A percentile compares a stretch with the other conserved stretches of the same genome.
These are phyloP conservation scores for Pimephales promelas DNA, from an alignment of 2,113 vertebrate species.

Conservation along the genomic window DNA sequence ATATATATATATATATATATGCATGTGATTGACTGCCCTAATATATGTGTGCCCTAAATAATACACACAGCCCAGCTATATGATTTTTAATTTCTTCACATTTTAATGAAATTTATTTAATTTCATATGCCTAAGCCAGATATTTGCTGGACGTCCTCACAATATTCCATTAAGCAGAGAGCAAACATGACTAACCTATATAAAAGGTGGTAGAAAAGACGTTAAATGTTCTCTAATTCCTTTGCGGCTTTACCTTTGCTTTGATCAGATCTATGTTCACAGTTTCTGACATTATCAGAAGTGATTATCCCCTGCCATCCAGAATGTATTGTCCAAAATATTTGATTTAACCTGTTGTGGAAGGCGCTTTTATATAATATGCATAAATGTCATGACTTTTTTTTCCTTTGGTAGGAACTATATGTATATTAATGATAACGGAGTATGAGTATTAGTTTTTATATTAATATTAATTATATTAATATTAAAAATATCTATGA, in stretches of 20 bases:
- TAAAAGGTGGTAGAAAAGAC: neutral
- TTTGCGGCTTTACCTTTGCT: conserved; percentile 12
- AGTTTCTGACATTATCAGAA: conserved; percentile 36
- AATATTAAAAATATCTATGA: neutral
- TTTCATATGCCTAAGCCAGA: neutral
- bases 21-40: no score
- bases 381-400: neutral
- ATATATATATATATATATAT: no score
- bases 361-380: conserved; percentile 2
- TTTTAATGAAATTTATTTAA: neutral
- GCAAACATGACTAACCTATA: neutral
- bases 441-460: neutral
- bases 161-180: conserved; percentile 3
- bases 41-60: no score
- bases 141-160: neutral
- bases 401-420: neutral
- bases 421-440: neutral
- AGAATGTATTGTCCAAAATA: neutral
- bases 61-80: no score
- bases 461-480: neutral
- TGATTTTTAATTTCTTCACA: neutral
- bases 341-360: conserved; percentile 20
- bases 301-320: conserved; percentile 4
- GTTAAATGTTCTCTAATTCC: conserved; percentile 30
- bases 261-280: conserved; percentile 15